Conservation (phyloP, 2,797 vertebrate species). For the Microctenopoma lineatum region DNA sequence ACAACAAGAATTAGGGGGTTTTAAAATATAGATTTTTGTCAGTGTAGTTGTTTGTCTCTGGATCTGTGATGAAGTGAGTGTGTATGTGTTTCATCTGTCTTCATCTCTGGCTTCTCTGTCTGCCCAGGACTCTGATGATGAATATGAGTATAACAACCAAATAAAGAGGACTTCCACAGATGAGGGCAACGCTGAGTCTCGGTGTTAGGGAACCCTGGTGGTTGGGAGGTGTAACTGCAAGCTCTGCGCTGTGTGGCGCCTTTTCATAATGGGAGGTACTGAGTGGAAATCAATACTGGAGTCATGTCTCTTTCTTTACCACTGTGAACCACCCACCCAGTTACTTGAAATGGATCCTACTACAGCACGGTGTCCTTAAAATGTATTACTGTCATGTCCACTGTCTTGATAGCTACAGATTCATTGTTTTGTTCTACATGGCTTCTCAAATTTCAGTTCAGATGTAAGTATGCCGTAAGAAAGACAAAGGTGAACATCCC, state of each 20-base stretch:
- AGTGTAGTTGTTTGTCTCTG: constrained; percentile 29
- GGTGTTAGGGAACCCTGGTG: constrained; percentile 67
- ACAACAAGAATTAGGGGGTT: constrained; percentile 40
- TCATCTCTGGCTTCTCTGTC: constrained; percentile 18
- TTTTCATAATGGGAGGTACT: constrained; percentile 2
- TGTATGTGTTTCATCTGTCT: not conserved
- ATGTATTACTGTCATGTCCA: too few relatives aligned
- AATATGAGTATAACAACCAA: constrained; percentile 47
- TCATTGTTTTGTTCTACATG: too few relatives aligned
- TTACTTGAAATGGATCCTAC: not conserved
- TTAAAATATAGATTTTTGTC: constrained; percentile 60
- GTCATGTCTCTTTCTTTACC: constrained; percentile 1
- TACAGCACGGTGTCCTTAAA: too few relatives aligned
- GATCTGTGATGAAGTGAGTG: not conserved
- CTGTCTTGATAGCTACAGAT: too few relatives aligned
- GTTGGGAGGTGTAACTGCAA: constrained; percentile 26
- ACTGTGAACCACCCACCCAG: constrained; percentile 5
- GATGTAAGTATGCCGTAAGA: too few relatives aligned
- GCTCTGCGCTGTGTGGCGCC: not conserved
- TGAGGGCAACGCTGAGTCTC: constrained; percentile 68
- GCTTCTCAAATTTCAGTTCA: too few relatives aligned
- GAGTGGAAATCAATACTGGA: constrained; percentile 19
- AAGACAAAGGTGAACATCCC: too few relatives aligned
- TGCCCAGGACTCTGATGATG: constrained; percentile 72
- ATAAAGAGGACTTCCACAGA: constrained; percentile 46